phyloP scores from a whole-genome alignment of 30 jellyfish, hydroid and myxozoan genomes.

The Morbakka virulenta region DNA sequence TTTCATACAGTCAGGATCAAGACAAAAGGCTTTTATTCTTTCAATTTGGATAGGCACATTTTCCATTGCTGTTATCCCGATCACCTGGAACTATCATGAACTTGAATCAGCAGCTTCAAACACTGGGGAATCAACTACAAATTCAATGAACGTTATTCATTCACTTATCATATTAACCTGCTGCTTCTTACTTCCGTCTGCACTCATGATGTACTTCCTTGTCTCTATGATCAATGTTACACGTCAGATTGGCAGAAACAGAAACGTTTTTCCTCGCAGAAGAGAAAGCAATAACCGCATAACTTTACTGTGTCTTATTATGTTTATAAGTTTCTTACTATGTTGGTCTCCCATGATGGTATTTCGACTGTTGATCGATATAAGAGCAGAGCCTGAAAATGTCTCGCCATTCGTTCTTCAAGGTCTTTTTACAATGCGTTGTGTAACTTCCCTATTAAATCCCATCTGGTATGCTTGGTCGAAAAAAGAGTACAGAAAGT shows the following conservation, averaged over 20 bases:
- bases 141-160: neutral
- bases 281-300: slow-evolving; percentile 15
- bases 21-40: neutral
- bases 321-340: slow-evolving; percentile 39
- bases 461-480: slow-evolving; percentile 66
- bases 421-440: slow-evolving; percentile 33
- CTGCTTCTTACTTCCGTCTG: slow-evolving; percentile 54
- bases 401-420: slow-evolving; percentile 18
- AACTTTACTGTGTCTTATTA: slow-evolving; percentile 29
- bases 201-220: slow-evolving; percentile 32
- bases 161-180: neutral
- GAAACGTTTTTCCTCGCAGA: slow-evolving; percentile 25
- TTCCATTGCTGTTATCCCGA: slow-evolving; percentile 19
- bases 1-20: neutral
- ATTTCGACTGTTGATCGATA: slow-evolving; percentile 29
- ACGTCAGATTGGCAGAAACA: slow-evolving; percentile 27
- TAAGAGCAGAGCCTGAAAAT: neutral
- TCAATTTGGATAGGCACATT: slow-evolving; percentile 25
- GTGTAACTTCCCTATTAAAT: slow-evolving; percentile 46
- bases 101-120: neutral
- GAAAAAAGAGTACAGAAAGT: slow-evolving; percentile 39
- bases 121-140: neutral
- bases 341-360: slow-evolving; percentile 70
- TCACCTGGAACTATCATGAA: slow-evolving; percentile 42
- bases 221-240: slow-evolving; percentile 42